These are phyloP conservation scores for Strix occidentalis DNA, from an alignment of 2,797 vertebrate genomes.

Conservation along the genomic window DNA sequence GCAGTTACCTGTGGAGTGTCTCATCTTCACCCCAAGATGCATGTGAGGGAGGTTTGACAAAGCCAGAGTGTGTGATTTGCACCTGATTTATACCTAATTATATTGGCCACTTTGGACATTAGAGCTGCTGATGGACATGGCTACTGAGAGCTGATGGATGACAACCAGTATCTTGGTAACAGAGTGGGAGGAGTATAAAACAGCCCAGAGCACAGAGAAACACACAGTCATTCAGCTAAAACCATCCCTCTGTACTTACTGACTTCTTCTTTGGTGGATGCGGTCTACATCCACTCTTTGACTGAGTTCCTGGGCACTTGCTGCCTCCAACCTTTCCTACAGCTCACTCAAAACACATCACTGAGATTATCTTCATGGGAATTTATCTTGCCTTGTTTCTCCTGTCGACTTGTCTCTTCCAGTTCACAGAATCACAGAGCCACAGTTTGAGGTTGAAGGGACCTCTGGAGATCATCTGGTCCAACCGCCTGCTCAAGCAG, in stretches of 20 bases:
- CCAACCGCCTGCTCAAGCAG: background rate
- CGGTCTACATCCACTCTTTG: background rate
- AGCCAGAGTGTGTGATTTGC: background rate
- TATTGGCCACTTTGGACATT: background rate
- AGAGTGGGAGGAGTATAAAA: background rate
- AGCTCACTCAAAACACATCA: background rate
- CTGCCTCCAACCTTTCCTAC: background rate
- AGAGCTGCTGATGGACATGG: background rate
- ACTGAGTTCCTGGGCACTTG: background rate
- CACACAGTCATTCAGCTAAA: background rate
- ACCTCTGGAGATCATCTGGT: background rate
- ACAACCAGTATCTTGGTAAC: background rate
- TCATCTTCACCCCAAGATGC: background rate
- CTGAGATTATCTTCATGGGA: background rate
- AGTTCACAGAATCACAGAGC: background rate
- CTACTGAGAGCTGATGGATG: background rate
- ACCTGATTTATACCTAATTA: background rate
- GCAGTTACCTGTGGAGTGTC: background rate
- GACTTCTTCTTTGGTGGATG: background rate
- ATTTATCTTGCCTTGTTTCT: background rate
- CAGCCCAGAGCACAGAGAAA: background rate
- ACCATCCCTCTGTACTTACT: accelerated
- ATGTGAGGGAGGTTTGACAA: background rate
- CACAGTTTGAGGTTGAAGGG: background rate
- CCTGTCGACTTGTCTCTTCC: background rate